Evolutionary conservation across 2,888 invertebrate genomes (phyloP), one percentile per base, ranked within the genome.

Genomic region (Diarsia mendica): DNA sequence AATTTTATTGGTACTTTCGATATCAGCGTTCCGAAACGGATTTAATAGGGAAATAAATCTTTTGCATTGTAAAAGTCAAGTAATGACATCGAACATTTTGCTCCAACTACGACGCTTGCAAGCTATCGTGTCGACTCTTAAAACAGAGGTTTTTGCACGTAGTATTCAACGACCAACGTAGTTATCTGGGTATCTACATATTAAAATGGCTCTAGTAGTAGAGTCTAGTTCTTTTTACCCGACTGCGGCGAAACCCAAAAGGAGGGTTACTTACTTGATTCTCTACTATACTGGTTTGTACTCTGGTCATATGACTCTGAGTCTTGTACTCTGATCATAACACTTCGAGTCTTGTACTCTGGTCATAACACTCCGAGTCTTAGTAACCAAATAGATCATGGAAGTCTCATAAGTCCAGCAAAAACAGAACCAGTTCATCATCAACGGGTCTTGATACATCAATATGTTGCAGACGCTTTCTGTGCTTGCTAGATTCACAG

Each of bases 21-120:
- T 79, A 82, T 72, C 67, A 46, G 4, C 11, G 60, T 67, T 79
- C 72, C 53, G 64, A 75, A 79, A 79, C 72, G 64, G 72, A 72
- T 82, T 82, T 83, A 70, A 79, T 73, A 70, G 83, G 49, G 67
- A 68, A 71, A 83, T 83, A 83, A 83, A 83, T 83, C 80, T 83
- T 72, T 75, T 68, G 58, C 48, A 71, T 51, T 66, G 65, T 75
- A 61, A 79, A 69, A 82, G 44, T 65, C 10, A 67, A 58, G 66
- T 64, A 74, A 74, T 63, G 67, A 48, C 44, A 70, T 49, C 33
- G 51, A 73, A 66, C 51, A 70, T 67, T 72, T 81, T 63, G 53
- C 23, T 73, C 33, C 15, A 13, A 72, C 53, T 55, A n/a, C 55
- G 18, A 64, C 18, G 55, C 67, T 55, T 78, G 49, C 53, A 60